Percentiles rank a stretch among this genome's conserved stretches.
These are phyloP conservation scores for Oreochromis aureus DNA, from an alignment of 2,113 vertebrate genomes.

Conservation along the genomic window DNA sequence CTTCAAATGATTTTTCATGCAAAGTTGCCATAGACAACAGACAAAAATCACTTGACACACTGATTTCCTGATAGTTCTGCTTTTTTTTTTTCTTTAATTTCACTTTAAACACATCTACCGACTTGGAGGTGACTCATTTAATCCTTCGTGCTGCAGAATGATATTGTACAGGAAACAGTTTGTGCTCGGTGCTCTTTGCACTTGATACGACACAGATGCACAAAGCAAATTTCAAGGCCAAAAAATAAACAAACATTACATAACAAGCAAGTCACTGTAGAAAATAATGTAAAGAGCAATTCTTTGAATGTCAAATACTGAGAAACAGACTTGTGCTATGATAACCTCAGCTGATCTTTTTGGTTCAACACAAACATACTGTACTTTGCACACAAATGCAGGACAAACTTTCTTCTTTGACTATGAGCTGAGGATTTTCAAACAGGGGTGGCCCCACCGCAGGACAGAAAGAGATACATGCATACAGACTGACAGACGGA, in stretches of 20 bases:
- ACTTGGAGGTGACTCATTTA: neutral
- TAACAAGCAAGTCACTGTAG: neutral
- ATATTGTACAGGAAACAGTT: neutral
- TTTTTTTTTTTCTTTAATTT: neutral
- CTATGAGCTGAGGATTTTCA: conserved; percentile 12
- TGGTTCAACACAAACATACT: neutral
- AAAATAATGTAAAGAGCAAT: neutral
- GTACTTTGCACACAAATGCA: neutral
- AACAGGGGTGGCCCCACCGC: conserved; percentile 19
- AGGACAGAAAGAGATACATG: neutral
- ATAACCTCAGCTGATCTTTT: neutral
- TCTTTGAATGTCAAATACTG: neutral
- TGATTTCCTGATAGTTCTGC: neutral
- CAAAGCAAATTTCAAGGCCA: neutral
- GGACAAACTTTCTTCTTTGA: neutral
- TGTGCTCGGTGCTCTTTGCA: neutral
- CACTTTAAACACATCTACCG: neutral
- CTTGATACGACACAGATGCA: neutral
- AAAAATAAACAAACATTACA: neutral
- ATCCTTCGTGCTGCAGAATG: neutral
- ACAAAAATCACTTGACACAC: neutral
- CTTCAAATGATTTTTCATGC: neutral
- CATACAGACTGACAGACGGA: neutral
- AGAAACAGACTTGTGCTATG: neutral
- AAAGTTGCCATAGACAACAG: neutral